phyloP scores from a whole-genome alignment of 2,113 vertebrate genomes.

The Aplodontia rufa region DNA sequence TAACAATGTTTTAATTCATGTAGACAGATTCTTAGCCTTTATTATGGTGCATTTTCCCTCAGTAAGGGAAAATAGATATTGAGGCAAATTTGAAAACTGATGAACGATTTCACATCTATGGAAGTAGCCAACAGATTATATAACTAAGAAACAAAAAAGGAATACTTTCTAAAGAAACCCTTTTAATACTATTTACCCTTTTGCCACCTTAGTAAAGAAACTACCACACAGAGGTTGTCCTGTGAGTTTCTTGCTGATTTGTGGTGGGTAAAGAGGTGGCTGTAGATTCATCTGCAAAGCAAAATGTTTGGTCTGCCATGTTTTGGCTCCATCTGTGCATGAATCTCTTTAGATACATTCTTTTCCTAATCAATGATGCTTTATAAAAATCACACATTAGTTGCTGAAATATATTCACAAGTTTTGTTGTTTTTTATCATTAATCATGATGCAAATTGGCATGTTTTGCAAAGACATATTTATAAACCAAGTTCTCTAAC shows the following conservation, averaged over 20 bases:
- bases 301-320: conserved; percentile 39
- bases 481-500: background rate
- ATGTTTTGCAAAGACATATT: conserved; percentile 3
- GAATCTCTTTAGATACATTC: background rate
- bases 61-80: background rate
- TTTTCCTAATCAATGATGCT: background rate
- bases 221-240: background rate
- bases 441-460: conserved; percentile 51
- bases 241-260: background rate
- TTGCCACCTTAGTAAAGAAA: background rate
- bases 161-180: background rate
- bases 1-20: conserved; percentile 41
- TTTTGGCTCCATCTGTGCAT: conserved; percentile 20
- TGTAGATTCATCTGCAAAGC: background rate
- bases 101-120: background rate
- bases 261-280: background rate
- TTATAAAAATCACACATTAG: conserved; percentile 57
- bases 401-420: conserved; percentile 57
- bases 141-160: background rate
- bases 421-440: conserved; percentile 9
- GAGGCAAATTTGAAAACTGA: conserved; percentile 10
- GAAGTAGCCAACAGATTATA: background rate
- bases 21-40: background rate
- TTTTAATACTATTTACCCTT: background rate
- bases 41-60: background rate